Evolutionary conservation across 2,797 vertebrate species (phyloP), one percentile per base, ranked within the genome.

Genomic region (Pogoniulus pusillus): DNA sequence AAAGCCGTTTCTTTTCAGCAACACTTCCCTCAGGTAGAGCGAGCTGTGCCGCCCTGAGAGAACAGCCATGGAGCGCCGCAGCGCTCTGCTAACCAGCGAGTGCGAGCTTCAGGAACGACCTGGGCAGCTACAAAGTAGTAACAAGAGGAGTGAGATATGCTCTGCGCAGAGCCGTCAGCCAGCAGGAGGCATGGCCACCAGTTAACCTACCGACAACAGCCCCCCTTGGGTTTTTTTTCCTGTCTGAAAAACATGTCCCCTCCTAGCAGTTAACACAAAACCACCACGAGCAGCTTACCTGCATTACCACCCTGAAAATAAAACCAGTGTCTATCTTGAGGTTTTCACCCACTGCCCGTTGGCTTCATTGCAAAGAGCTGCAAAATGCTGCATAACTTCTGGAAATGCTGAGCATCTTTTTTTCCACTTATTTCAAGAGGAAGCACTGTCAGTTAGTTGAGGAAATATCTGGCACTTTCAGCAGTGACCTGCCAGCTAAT

Each of bases 1-100:
- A n/a, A 51, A 3, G 1, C 7, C 7, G 4, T 2, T 3, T 3
- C 7, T 8, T 2, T 30, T 13, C 0, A 4, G 54, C 2, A 0
- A 24, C 17, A 1, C 11, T 3, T 2, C 13, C 8, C 24, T 26
- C 55, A 2, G 0, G 18, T 0, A 9, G 32, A 4, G 10, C 2
- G 24, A 30, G 6, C 34, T 3, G 22, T 23, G 37, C 32, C 1
- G 2, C 0, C 23, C 62, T 9, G 54, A 34, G 4, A 8, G 6
- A 41, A 13, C 15, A 16, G 55, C 29, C 63, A 4, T 1, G 6
- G 1, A 12, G 16, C 69, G 1, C 7, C 1, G 15, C 26, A 3
- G 41, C 29, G 3, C 2, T 7, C 65, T 1, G 3, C 34, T 64
- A 30, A n/a, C 27, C 76, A 5, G 15, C 53, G 18, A 0, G 54